Conservation (phyloP, 2,113 vertebrate species). For the Bucco capensis region DNA sequence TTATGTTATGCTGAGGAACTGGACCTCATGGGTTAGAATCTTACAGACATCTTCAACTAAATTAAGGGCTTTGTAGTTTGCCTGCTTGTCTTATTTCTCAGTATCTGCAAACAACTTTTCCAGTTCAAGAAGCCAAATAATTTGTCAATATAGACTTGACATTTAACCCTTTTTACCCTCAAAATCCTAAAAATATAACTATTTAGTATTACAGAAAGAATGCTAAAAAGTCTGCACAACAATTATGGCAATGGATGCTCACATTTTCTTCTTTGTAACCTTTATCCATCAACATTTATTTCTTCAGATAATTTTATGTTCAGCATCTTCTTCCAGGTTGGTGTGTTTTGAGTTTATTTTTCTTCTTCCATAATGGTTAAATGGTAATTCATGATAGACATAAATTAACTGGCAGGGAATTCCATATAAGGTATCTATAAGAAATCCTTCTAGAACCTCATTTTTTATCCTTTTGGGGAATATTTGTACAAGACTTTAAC, state of each 20-base stretch:
- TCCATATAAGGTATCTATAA: not conserved
- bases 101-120: not conserved
- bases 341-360: not conserved
- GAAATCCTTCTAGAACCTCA: not conserved
- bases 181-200: not conserved
- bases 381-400: not conserved
- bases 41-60: too few relatives aligned
- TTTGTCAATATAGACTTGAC: not conserved
- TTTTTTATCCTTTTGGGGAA: not conserved
- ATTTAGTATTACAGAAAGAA: not conserved
- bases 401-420: not conserved
- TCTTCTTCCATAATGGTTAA: not conserved
- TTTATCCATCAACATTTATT: not conserved
- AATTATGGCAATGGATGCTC: not conserved
- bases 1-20: not conserved
- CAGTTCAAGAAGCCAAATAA: not conserved
- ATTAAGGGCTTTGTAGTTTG: not conserved
- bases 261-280: not conserved
- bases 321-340: not conserved
- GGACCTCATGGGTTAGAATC: not conserved
- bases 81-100: not conserved
- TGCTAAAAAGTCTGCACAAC: not conserved
- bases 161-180: not conserved
- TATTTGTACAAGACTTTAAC: not conserved
- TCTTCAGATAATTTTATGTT: not conserved